Base-by-base conservation (phyloP, 2,797 vertebrate species). In the Erithacus rubecula region DNA sequence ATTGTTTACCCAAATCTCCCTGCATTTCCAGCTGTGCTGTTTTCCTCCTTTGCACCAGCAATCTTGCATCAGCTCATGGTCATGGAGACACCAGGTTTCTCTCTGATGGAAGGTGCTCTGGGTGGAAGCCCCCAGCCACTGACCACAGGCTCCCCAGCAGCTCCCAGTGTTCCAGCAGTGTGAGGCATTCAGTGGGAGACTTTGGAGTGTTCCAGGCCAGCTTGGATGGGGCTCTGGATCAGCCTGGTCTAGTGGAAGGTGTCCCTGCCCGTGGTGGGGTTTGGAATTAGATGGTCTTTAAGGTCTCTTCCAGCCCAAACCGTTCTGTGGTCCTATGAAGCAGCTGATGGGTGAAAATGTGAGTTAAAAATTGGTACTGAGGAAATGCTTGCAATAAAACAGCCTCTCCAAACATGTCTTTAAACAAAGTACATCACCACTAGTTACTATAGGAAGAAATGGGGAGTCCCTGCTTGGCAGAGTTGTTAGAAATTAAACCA, bases 11-110 rank as follows among this genome's bases (percentile, higher is more conserved):
- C 10, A 55, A 22, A 1, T 4, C 6, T 5, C 18, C 22, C 5
- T 8, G 30, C 5, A 0, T 9, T 37, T 64, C 62, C 1, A 21
- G 18, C 53, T n/a, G 0, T 1, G 44, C 29, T 24, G 14, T 1
- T 17, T 14, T n/a, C 23, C 53, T 52, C 64, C 69, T 55, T 41
- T 41, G 29, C 63, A 3, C 27, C 5, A 7, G 34, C 20, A 23
- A 19, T 37, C 39, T n/a, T 37, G 39, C 26, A 1, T 10, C n/a
- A 32, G 12, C 24, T 6, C 8, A 1, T 12, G 63, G 26, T 11
- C 21, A 0, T 10, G 53, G 27, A 46, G 27, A n/a, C 6, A 5
- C 10, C 62, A 32, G 24, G 5, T 32, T 77, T 72, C n/a, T 32
- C 71, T 55, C 4, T 12, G 20, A 8, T 24, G 53, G 70, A n/a